These are phyloP conservation scores for Bubo scandiacus DNA, from an alignment of 2,113 vertebrate genomes.

Conservation along the genomic window DNA sequence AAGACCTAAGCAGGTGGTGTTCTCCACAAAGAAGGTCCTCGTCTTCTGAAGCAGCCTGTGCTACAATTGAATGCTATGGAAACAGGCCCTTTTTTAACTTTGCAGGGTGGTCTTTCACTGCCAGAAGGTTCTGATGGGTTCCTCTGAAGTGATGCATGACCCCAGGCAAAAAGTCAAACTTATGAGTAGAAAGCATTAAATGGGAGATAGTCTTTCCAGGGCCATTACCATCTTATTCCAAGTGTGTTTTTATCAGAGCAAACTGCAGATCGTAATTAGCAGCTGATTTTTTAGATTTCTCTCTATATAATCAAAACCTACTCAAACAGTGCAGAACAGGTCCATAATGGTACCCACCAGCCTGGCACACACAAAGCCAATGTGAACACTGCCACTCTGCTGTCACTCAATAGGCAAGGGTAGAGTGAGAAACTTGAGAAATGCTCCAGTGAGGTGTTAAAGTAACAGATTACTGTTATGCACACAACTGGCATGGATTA, in stretches of 20 bases:
- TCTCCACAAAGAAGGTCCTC: not conserved
- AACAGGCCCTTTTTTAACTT: not conserved
- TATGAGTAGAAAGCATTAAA: not conserved
- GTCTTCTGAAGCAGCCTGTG: not conserved
- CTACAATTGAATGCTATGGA: not conserved
- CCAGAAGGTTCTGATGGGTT: not conserved
- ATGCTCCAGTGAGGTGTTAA: not conserved
- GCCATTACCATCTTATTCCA: not conserved
- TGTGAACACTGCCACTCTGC: not conserved
- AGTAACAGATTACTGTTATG: not conserved
- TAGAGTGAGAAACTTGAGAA: not conserved
- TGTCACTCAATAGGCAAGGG: accelerated
- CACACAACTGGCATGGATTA: not conserved
- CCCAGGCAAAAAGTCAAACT: not conserved
- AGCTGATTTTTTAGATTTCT: not conserved
- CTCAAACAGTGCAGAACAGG: not conserved
- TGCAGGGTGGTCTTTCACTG: not conserved
- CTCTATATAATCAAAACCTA: not conserved
- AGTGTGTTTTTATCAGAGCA: not conserved
- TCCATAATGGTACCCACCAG: not conserved
- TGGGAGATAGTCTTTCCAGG: not conserved
- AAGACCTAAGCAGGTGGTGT: not conserved
- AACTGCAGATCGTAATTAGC: not conserved
- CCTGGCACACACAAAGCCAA: not conserved
- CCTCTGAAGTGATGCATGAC: not conserved